These are phyloP conservation scores for Ptychoptera contaminata DNA, from an alignment of 2,888 invertebrate species.

Conservation along the genomic window DNA sequence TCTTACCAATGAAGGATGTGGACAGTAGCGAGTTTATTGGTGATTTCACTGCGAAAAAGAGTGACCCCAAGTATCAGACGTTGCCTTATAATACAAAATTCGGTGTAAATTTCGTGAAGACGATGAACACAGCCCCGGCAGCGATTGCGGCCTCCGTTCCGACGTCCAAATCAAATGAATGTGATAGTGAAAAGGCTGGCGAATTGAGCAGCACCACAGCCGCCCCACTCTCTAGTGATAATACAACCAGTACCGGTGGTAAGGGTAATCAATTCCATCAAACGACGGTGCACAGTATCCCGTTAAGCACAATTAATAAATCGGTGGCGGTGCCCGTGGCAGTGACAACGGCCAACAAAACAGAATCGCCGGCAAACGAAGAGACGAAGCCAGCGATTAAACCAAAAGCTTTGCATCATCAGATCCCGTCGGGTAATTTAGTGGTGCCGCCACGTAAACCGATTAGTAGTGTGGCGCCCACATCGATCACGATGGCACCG, in stretches of 20 bases:
- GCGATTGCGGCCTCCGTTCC: neutral
- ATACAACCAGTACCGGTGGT: conserved; percentile 16
- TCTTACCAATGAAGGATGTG: neutral
- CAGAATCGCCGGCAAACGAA: conserved; percentile 4
- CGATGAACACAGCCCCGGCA: neutral
- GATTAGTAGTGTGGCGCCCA: conserved; percentile 73
- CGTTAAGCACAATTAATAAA: conserved; percentile 30
- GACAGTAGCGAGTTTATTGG: conserved; percentile 9
- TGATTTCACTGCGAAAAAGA: conserved; percentile 64
- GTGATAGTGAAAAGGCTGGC: conserved; percentile 17
- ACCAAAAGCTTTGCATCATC: conserved; percentile 26
- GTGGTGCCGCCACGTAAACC: conserved; percentile 52
- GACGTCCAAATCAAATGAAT: conserved; percentile 13
- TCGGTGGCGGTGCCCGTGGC: conserved; percentile 25
- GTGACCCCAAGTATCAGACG: conserved; percentile 83
- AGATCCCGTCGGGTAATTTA: conserved; percentile 21
- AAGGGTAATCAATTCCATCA: conserved; percentile 26
- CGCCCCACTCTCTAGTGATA: conserved; percentile 18
- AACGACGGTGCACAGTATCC: conserved; percentile 39
- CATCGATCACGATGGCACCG: conserved; percentile 37
- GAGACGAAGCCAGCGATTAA: conserved; percentile 18
- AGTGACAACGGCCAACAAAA: conserved; percentile 16
- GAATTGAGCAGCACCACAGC: conserved; percentile 11
- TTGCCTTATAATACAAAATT: conserved; percentile 81
- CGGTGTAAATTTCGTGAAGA: conserved; percentile 29